phyloP scores from a whole-genome alignment of 2,888 invertebrate species.

The Tridacna gigas region DNA sequence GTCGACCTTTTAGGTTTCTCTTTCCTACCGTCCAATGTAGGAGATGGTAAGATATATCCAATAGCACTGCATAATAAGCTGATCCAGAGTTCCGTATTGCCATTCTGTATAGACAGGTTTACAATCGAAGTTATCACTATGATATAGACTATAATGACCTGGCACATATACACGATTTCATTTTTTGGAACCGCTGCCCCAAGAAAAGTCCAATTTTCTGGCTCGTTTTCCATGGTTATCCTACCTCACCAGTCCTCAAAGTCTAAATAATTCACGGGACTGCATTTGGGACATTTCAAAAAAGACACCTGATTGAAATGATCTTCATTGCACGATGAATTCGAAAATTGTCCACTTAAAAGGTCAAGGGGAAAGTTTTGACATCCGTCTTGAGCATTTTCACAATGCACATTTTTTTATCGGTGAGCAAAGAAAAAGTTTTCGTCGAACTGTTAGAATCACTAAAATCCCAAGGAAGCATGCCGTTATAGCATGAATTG shows the following conservation, averaged over 20 bases:
- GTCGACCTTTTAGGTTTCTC: neutral
- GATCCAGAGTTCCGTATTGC: constrained; percentile 34
- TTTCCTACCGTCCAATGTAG: constrained; percentile 8
- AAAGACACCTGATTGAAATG: neutral
- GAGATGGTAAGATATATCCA: constrained; percentile 32
- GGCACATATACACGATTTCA: constrained; percentile 55
- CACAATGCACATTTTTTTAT: neutral
- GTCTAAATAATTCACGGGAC: neutral
- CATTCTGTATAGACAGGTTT: constrained; percentile 44
- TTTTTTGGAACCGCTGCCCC: constrained; percentile 38
- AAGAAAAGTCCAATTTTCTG: constrained; percentile 43
- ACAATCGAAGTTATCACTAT: constrained; percentile 48
- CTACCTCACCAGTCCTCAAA: neutral
- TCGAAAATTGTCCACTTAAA: constrained; percentile 11
- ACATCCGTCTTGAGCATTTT: neutral
- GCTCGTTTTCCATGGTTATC: constrained; percentile 2
- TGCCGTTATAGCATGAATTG: too few species aligned
- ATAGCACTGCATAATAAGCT: constrained; percentile 38
- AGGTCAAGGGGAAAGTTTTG: constrained; percentile 7
- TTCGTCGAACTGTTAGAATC: too few species aligned
- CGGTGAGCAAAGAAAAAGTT: too few species aligned
- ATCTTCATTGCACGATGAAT: neutral
- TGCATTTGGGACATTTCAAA: constrained; percentile 11
- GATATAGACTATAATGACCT: constrained; percentile 43
- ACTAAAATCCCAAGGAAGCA: too few species aligned